Evolutionary conservation across 2,888 invertebrate genomes (phyloP), one percentile per base, ranked within the genome.

Genomic region (Plebejus anna): DNA sequence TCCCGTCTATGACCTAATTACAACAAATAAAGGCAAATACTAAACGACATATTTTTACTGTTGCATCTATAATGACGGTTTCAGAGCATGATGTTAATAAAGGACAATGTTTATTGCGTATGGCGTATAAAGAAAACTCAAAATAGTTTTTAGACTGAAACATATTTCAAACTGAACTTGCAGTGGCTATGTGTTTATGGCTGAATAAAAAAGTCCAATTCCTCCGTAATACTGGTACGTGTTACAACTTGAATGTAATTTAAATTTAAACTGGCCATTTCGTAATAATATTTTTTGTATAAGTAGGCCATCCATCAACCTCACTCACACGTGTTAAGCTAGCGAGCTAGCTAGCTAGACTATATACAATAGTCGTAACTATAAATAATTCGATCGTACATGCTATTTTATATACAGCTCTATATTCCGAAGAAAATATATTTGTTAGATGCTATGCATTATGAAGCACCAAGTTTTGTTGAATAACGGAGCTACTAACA

Each of bases 1-100:
- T 84, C 85, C 80, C 80, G 80, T 80, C 79, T 78, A 78, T 79
- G 77, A 78, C 72, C 80, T 78, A 81, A 81, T 84, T 87, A 51
- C 59, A 76, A 72, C 51, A 55, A 76, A 55, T 76, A 70, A 76
- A 76, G 70, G 70, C 51, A 75, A 75, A 36, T 36, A 66, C 51
- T 75, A 71, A 22, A 71, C 42, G 32, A 32, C 16, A 16, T 47
- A 38, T 5, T 28, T 28, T 13, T 66, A 32, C 13, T 66, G 11
- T 36, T 66, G 22, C 1, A 13, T 32, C 5, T 13, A 61, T 32
- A 61, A 11, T 28, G 66, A 36, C 13, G 32, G 32, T 11, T 66
- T 66, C 61, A 28, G 16, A 16, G 1, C 32, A 32, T 66, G 13
- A 66, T 32, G 32, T 7, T 5, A n/a, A 66, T 16, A 16, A 66